phyloP scores from a whole-genome alignment of 2,113 vertebrate genomes.

The Embiotoca jacksoni region DNA sequence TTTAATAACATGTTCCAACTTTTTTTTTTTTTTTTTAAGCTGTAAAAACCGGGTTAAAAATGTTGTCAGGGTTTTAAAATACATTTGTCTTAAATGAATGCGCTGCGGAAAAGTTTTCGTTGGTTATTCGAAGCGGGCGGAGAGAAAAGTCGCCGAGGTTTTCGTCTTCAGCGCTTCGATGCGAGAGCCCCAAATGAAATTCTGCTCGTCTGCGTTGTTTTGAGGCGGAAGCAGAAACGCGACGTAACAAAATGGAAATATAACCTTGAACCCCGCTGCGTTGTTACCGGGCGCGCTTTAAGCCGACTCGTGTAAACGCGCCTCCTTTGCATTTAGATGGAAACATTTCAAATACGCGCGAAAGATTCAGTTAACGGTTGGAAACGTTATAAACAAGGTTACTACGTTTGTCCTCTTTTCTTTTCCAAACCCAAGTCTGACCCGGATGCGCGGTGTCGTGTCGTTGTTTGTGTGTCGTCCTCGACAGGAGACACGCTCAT shows the following conservation, averaged over 20 bases:
- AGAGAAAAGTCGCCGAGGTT: background rate
- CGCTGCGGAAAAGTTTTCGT: too few species aligned
- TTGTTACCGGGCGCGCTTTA: background rate
- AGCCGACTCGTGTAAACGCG: background rate
- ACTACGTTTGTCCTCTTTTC: constrained; percentile 4
- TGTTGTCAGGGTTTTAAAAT: too few species aligned
- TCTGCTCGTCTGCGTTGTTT: background rate
- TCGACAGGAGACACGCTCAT: constrained; percentile 95
- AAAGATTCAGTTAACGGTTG: background rate
- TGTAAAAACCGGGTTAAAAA: too few species aligned
- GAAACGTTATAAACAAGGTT: background rate
- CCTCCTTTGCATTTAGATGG: background rate
- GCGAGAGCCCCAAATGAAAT: background rate
- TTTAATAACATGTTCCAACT: too few species aligned
- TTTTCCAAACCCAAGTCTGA: constrained; percentile 4
- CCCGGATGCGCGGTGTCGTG: constrained; percentile 4
- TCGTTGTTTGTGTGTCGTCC: constrained; percentile 26
- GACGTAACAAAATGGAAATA: too few species aligned
- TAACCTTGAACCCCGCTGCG: too few species aligned
- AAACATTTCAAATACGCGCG: constrained; percentile 1
- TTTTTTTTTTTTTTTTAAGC: too few species aligned
- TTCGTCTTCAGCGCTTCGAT: background rate
- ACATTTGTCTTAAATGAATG: too few species aligned
- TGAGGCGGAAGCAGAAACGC: too few species aligned
- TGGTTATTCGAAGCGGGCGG: too few species aligned